Percentiles rank a stretch among this genome's conserved stretches.
Conservation (phyloP, 2,113 vertebrate genomes). For the Caretta caretta region DNA sequence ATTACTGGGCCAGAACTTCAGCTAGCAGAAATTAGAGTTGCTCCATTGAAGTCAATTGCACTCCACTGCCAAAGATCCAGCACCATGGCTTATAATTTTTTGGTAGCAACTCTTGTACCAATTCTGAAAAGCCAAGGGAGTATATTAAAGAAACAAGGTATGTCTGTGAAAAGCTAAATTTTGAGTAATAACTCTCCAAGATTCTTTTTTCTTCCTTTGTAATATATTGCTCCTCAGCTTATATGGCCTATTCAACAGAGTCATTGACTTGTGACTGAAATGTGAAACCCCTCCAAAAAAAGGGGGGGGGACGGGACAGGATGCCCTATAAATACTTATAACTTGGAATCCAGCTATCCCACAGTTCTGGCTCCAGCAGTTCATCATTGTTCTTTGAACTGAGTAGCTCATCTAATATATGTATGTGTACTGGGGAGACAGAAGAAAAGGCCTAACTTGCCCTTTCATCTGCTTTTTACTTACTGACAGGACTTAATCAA, state of each 20-base stretch:
- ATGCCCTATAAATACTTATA: neutral
- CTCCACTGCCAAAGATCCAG: neutral
- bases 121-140: neutral
- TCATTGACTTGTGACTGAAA: neutral
- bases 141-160: neutral
- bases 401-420: neutral
- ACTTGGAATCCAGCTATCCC: no score
- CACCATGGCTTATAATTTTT: neutral
- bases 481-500: neutral
- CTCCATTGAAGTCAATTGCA: neutral
- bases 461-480: neutral
- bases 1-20: neutral
- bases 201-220: neutral
- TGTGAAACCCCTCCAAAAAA: neutral
- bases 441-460: neutral
- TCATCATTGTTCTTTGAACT: neutral
- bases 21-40: neutral
- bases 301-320: neutral
- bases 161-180: neutral
- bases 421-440: neutral
- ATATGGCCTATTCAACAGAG: neutral
- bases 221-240: neutral
- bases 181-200: neutral
- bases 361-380: neutral
- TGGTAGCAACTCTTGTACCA: neutral